Conservation (phyloP, 2,888 invertebrate species). For the Crioceris asparagi region DNA sequence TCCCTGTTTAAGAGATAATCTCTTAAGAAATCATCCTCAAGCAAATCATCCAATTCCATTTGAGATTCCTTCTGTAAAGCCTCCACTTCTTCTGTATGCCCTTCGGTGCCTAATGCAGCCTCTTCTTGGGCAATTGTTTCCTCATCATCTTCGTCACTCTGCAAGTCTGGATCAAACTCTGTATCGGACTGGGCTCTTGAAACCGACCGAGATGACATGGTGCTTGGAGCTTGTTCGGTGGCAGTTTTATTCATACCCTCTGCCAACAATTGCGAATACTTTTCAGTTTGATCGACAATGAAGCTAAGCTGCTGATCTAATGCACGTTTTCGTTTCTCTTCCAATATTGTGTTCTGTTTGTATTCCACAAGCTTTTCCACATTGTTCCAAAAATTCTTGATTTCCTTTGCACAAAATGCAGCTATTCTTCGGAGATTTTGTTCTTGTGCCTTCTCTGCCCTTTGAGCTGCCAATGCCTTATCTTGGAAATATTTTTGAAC, state of each 20-base stretch:
- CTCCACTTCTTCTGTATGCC: conserved; percentile 63
- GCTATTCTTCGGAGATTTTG: conserved; percentile 77
- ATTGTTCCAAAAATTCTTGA: conserved; percentile 90
- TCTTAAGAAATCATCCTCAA: conserved; percentile 66
- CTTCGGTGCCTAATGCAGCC: conserved; percentile 42
- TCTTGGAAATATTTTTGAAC: conserved; percentile 88
- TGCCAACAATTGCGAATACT: conserved; percentile 77
- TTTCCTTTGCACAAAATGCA: conserved; percentile 82
- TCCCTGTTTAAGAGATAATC: conserved; percentile 65
- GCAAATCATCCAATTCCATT: conserved; percentile 77
- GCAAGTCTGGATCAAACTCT: conserved; percentile 74
- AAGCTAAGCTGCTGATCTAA: conserved; percentile 94
- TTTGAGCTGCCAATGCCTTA: conserved; percentile 77
- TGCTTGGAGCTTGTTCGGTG: conserved; percentile 34
- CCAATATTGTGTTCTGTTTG: conserved; percentile 83
- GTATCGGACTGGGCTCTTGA: conserved; percentile 46
- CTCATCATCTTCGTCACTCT: conserved; percentile 77
- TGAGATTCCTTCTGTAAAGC: conserved; percentile 81
- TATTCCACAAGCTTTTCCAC: conserved; percentile 95
- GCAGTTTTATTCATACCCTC: conserved; percentile 66
- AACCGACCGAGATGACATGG: conserved; percentile 41
- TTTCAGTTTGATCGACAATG: conserved; percentile 97
- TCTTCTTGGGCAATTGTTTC: conserved; percentile 87
- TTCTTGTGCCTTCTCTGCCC: conserved; percentile 87
- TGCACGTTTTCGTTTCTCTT: conserved; percentile 89